Evolutionary conservation across 2,888 invertebrate genomes (phyloP).

Genomic region (Exocentrus adspersus): DNA sequence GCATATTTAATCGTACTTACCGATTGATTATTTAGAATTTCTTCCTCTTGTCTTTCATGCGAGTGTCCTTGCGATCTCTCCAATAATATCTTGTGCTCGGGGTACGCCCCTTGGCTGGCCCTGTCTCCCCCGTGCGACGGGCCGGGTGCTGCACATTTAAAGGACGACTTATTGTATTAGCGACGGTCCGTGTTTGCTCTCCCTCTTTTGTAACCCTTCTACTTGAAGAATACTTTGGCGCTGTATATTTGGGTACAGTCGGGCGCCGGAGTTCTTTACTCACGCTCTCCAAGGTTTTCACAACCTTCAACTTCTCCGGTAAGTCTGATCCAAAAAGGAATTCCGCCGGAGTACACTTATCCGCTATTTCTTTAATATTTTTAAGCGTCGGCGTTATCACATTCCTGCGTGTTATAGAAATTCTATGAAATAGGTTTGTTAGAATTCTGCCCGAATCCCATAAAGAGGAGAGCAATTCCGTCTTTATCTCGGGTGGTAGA

Average conservation of each 20-base stretch:
- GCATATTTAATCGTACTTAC: conserved; percentile 3
- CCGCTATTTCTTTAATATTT: conserved; percentile 26
- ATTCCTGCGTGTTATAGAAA: conserved; percentile 28
- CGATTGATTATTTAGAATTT: too few species aligned
- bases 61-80: background rate
- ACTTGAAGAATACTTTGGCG: background rate
- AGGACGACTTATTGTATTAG: conserved; percentile 1
- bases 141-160: conserved; percentile 18
- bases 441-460: conserved; percentile 21
- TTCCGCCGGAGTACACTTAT: conserved; percentile 22
- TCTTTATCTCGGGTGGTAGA: background rate
- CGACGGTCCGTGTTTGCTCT: background rate
- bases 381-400: conserved; percentile 23
- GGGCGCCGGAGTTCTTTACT: conserved; percentile 25
- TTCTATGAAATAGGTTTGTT: conserved; percentile 32
- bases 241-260: background rate
- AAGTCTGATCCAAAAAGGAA: conserved; percentile 28
- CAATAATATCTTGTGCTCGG: background rate
- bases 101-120: background rate
- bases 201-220: conserved; percentile 6
- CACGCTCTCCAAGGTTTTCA: conserved; percentile 25
- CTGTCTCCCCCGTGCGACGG: conserved; percentile 7
- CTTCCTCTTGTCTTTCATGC: background rate
- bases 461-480: conserved; percentile 6
- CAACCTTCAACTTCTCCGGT: conserved; percentile 23